Conservation (phyloP, 2,113 vertebrate species). For the Lichenostomus cassidix region DNA sequence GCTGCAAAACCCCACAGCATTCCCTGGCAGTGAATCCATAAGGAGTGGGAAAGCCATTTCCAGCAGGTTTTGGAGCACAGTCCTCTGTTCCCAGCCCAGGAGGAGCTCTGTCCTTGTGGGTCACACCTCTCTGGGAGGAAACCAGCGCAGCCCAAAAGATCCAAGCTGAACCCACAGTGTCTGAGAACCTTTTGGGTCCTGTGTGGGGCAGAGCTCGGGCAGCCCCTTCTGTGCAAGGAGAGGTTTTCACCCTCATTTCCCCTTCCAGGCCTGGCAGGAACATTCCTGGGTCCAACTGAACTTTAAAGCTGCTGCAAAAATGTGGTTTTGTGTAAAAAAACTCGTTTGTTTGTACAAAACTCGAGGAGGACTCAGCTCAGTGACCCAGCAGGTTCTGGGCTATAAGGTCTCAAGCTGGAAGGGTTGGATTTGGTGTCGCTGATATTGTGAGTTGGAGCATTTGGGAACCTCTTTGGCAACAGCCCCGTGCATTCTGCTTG, state of each 20-base stretch:
- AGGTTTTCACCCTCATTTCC: background rate
- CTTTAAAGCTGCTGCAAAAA: background rate
- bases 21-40: fast-evolving
- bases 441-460: background rate
- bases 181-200: background rate
- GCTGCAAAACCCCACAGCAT: background rate
- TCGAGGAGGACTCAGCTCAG: background rate
- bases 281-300: background rate
- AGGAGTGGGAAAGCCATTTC: background rate
- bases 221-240: background rate
- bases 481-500: background rate
- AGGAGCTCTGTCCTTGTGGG: background rate
- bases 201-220: background rate
- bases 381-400: background rate
- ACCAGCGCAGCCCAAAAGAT: background rate
- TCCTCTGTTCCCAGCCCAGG: background rate
- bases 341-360: background rate
- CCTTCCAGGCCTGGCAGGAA: background rate
- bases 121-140: background rate
- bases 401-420: background rate
- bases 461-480: background rate
- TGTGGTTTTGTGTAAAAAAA: background rate
- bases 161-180: background rate
- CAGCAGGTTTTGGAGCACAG: background rate
- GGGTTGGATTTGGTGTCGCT: background rate